Evolutionary conservation across 2,113 vertebrate species (phyloP).

Genomic region (Alouatta palliata): DNA sequence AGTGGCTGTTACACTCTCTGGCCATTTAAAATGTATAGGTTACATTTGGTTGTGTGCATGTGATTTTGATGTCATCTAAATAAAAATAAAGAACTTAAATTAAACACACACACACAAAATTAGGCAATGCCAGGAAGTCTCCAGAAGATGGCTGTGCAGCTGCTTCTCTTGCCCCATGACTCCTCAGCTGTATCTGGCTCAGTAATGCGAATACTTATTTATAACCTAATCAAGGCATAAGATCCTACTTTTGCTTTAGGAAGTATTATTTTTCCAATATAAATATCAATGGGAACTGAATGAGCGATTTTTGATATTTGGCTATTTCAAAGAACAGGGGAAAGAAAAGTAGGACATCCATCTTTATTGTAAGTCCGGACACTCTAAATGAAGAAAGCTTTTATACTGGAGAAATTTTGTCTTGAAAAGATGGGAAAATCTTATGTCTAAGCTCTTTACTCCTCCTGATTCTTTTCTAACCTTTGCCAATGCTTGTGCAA

Average conservation of each 20-base stretch:
- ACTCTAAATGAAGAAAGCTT: background rate
- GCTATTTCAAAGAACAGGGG: background rate
- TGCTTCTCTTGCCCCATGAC: background rate
- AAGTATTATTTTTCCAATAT: background rate
- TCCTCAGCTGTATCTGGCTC: background rate
- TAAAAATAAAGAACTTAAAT: background rate
- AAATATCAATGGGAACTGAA: background rate
- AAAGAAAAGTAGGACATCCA: background rate
- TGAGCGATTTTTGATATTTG: background rate
- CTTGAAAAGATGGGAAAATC: background rate
- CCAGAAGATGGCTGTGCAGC: background rate
- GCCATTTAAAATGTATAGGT: background rate
- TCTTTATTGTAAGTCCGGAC: slow-evolving; percentile 25
- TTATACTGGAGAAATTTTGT: slow-evolving; percentile 1
- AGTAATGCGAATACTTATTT: background rate
- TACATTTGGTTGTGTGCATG: background rate
- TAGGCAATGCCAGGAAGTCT: background rate
- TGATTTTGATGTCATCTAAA: background rate
- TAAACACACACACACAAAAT: background rate
- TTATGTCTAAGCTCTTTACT: background rate
- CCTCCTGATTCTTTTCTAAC: background rate
- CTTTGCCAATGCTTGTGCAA: slow-evolving; percentile 13
- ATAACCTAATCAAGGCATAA: background rate
- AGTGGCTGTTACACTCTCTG: background rate
- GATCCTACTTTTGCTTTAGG: background rate